Base-by-base conservation (phyloP, 1,140 invertebrate genomes). In the Meloidogyne chitwoodi region DNA sequence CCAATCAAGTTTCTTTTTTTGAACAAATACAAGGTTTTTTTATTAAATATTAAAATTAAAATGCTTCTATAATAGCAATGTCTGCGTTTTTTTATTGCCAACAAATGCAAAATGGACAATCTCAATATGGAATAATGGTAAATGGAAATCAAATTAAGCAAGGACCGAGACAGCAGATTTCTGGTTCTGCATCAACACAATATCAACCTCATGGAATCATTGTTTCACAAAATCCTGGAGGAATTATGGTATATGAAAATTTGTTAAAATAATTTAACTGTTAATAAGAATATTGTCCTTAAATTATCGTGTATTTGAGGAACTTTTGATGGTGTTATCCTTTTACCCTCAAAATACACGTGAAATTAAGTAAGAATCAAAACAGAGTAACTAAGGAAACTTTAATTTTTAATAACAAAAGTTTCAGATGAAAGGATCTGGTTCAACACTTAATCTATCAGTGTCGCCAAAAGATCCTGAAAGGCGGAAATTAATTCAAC, bases 401-500 rank as follows among this genome's bases (percentile, higher is more conserved):
- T n/a, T n/a, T n/a, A n/a, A n/a, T n/a, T 38, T 38, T 10, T 0
- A 38, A 8, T 38, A 38, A 4, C 4, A 38, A 38, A 38, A 38
- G 8, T 38, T 38, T 66, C 22, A 70, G 44, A 48, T 48, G 44
- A 48, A 48, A 19, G 44, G 6, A 4, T 66, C 64, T 29, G 34
- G 4, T 22, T 16, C 19, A 31, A 4, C 8, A 10, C 1, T n/a
- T 31, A n/a, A 66, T 29, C 64, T 31, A 38, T 6, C n/a, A 22
- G 27, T 14, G 19, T 1, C 16, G 19, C 44, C 44, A 48, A 14
- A 92, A 74, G 95, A 98, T 88, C 94, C 95, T 62, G 95, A 98
- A 87, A 98, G 98, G 85, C 90, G 95, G 66, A 98, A 97, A 88
- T 90, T 98, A 19, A 98, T 99, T 76, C 96, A 98, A 85, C 96